phyloP scores from a whole-genome alignment of 1,140 invertebrate species.

The Luehdorfia chinensis region DNA sequence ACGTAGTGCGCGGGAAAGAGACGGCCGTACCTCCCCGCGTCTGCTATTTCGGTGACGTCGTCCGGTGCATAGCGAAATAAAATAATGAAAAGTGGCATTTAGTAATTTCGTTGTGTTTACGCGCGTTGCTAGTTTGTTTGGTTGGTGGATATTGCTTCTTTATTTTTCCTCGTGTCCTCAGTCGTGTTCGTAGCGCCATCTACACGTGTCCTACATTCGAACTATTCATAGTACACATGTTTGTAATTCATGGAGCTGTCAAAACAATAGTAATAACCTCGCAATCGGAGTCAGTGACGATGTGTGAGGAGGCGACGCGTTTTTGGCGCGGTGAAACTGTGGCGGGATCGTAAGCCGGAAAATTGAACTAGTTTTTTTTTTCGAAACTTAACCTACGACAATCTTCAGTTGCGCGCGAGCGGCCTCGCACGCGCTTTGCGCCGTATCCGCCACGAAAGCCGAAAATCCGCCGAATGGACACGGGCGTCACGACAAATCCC shows the following conservation, averaged over 20 bases:
- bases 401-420: slow-evolving; percentile 71
- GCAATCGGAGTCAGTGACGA: slow-evolving; percentile 18
- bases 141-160: slow-evolving; percentile 30
- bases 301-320: slow-evolving; percentile 24
- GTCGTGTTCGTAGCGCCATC: slow-evolving; percentile 47
- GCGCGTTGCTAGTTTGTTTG: slow-evolving; percentile 69
- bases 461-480: slow-evolving; percentile 54
- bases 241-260: slow-evolving; percentile 49
- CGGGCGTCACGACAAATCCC: slow-evolving; percentile 30
- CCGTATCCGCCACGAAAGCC: slow-evolving; percentile 33
- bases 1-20: slow-evolving; percentile 47
- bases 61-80: slow-evolving; percentile 69
- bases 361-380: slow-evolving; percentile 63
- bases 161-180: slow-evolving; percentile 24
- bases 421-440: slow-evolving; percentile 54
- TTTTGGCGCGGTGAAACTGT: slow-evolving; percentile 51
- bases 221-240: slow-evolving; percentile 33
- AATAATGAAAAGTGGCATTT: slow-evolving; percentile 73
- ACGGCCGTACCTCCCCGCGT: slow-evolving; percentile 42
- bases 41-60: slow-evolving; percentile 65
- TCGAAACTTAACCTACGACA: slow-evolving; percentile 67
- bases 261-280: slow-evolving; percentile 47
- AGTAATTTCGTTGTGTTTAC: slow-evolving; percentile 74
- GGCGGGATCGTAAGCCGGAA: slow-evolving; percentile 42
- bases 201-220: slow-evolving; percentile 31